These are phyloP conservation scores for Lithodes maja DNA, from an alignment of 2,888 invertebrate species.

Conservation along the genomic window DNA sequence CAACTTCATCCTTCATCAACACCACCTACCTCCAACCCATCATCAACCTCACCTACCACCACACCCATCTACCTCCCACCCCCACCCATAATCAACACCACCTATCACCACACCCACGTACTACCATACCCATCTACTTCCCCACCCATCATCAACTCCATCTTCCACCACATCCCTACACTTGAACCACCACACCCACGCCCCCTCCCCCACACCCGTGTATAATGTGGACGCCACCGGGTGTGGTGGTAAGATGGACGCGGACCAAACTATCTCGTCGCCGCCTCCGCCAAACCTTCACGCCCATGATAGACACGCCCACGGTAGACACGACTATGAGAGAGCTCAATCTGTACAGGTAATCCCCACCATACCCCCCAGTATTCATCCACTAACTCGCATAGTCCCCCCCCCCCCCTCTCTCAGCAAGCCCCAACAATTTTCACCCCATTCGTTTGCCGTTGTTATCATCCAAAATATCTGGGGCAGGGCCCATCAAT, in stretches of 20 bases:
- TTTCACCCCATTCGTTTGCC: no score
- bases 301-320: constrained; percentile 27
- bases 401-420: no score
- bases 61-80: not conserved
- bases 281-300: constrained; percentile 45
- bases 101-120: not conserved
- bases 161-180: not conserved
- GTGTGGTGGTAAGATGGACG: not conserved
- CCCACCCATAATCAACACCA: not conserved
- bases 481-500: no score
- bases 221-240: not conserved
- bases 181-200: no score
- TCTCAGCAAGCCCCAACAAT: no score
- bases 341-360: not conserved
- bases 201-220: not conserved
- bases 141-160: not conserved
- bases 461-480: no score
- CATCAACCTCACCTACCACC: not conserved
- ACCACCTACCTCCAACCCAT: no score
- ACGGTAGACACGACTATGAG: not conserved
- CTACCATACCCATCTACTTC: not conserved
- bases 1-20: not conserved
- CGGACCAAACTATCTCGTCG: not conserved
- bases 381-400: no score
- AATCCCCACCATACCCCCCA: not conserved